phyloP scores from a whole-genome alignment of 2,113 vertebrate species.

The Periophthalmus modestus region DNA sequence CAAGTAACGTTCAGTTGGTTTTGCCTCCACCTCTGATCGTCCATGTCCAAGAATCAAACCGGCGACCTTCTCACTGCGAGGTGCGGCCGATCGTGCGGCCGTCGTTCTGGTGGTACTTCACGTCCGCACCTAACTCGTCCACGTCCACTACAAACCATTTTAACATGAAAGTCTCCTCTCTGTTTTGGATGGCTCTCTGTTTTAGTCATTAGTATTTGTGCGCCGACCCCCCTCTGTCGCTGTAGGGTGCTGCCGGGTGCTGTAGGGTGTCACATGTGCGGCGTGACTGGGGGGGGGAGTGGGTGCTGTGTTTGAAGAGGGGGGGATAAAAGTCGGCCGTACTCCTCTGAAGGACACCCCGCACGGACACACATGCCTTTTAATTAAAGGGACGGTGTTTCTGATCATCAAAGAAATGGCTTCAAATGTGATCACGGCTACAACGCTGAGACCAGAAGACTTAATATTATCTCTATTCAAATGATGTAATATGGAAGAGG shows the following conservation, averaged over 20 bases:
- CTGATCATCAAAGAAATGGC: slow-evolving; percentile 37
- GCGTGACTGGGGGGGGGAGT: slow-evolving; percentile 51
- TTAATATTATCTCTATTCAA: neutral
- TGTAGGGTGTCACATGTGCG: slow-evolving; percentile 44
- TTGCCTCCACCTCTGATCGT: no score
- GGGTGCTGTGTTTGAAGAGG: slow-evolving; percentile 60
- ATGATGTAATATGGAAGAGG: neutral
- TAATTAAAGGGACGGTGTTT: slow-evolving; percentile 51
- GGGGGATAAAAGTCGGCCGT: slow-evolving; percentile 62
- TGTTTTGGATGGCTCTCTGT: neutral
- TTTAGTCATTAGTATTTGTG: slow-evolving; percentile 25
- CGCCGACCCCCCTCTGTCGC: slow-evolving; percentile 58
- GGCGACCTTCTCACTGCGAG: no score
- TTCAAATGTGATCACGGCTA: neutral
- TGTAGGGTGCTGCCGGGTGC: slow-evolving; percentile 27
- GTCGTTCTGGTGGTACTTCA: neutral
- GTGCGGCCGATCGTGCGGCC: no score
- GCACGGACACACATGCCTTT: slow-evolving; percentile 48
- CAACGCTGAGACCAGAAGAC: neutral
- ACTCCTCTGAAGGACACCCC: slow-evolving; percentile 57
- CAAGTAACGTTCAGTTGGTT: no score
- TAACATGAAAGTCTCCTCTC: slow-evolving; percentile 10
- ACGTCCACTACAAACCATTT: neutral
- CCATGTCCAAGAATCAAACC: no score
- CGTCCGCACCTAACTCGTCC: neutral